Evolutionary conservation across 2,888 invertebrate species (phyloP), one percentile per base, ranked within the genome.

Genomic region (Eilema sororculum): DNA sequence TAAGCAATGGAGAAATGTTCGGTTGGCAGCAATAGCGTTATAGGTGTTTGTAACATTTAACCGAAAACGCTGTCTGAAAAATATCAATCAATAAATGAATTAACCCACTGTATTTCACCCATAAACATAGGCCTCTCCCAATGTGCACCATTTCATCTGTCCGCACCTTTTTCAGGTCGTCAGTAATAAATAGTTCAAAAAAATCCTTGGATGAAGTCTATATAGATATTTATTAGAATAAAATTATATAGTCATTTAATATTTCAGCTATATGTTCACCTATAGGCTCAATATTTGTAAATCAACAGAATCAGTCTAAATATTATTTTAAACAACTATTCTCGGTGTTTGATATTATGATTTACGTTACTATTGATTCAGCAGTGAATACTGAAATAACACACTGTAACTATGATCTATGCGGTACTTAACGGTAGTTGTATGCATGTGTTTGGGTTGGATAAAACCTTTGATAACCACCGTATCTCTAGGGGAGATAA

Each of bases 241-340:
- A 37, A 37, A 37, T 37, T 37, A 10, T 12, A 37, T 5, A 37
- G 37, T 37, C 10, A 41, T 41, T 41, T 41, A 41, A 41, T 41
- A 41, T 16, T 41, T 16, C 16, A 4, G 4, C 41, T 20, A 4
- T 41, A 20, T 46, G 46, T n/a, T n/a, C n/a, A n/a, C n/a, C n/a
- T n/a, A n/a, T n/a, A n/a, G n/a, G n/a, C 20, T 20, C 52, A 52
- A 52, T 52, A 52, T 52, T 52, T n/a, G 52, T n/a, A 46, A 46
- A 52, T n/a, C 20, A 24, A 22, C 62, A 24, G 62, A 13, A 30
- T 22, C 22, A 61, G 20, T 20, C 24, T 25, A 41, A 20, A 25
- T 62, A 62, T 41, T 41, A 62, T 41, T 62, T 24, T 41, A 25
- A 24, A 16, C 37, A 62, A 62, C 24, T 64, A 52, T 64, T 52